Evolutionary conservation across 2,888 invertebrate genomes (phyloP).

Genomic region (Myopa tessellatipennis): DNA sequence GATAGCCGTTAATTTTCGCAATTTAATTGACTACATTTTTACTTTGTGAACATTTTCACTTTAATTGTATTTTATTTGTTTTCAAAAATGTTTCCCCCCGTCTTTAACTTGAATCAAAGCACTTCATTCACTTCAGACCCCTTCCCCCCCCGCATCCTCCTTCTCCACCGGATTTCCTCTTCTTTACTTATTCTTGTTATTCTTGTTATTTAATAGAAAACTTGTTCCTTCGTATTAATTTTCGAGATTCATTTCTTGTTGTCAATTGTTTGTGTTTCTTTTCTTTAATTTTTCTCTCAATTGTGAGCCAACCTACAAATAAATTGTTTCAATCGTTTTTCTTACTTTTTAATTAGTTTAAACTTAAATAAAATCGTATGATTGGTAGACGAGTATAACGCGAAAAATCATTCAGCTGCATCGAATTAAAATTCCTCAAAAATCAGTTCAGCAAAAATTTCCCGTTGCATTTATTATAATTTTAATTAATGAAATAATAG

Average conservation of each 20-base stretch:
- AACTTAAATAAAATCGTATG: background rate
- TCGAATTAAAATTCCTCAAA: slow-evolving; percentile 5
- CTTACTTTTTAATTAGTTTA: background rate
- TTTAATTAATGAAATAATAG: background rate
- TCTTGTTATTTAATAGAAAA: background rate
- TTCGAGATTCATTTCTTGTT: background rate
- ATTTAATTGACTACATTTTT: slow-evolving; percentile 26
- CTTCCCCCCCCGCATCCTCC: background rate
- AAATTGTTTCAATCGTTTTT: background rate
- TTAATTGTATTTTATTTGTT: background rate
- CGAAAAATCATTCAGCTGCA: background rate
- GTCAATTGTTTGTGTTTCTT: background rate
- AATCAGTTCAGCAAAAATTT: background rate
- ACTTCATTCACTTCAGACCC: background rate
- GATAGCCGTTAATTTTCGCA: slow-evolving; percentile 29
- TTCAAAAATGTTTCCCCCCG: background rate
- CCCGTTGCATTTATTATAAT: background rate
- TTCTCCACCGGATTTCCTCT: background rate
- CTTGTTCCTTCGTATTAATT: too few species aligned
- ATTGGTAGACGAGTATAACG: background rate
- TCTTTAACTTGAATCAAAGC: too few species aligned
- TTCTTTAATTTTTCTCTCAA: background rate
- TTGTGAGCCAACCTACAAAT: background rate
- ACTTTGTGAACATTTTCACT: background rate
- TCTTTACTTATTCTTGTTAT: background rate